Base-by-base conservation (phyloP, 2,888 invertebrate species). In the Limnephilus lunatus region DNA sequence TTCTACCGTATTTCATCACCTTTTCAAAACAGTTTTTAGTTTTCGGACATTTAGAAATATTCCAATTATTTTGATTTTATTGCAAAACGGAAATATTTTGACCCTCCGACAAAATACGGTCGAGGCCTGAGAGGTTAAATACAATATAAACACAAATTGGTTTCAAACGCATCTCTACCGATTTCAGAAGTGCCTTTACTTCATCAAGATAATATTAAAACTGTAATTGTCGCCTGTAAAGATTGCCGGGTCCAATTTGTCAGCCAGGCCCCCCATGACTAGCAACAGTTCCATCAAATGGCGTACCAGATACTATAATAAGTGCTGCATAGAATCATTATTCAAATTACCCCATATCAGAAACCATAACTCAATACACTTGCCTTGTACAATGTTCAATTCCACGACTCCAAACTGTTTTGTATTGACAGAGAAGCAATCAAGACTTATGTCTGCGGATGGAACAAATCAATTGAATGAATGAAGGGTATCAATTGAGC, bases 391-490 rank as follows among this genome's bases (percentile, higher is more conserved):
- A 25, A 25, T 68, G 9, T 68, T 25, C 68, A 68, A 68, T 68
- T 68, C 68, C 68, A 68, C 25, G 25, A n/a, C 25, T 68, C 68
- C 25, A 25, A 68, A 68, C 25, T 68, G 25, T 68, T 68, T n/a
- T 68, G 68, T 25, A 68, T 68, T 7, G 68, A 68, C 68, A 68
- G 9, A 30, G 32, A 82, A 82, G 82, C 82, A 32, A 30, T 82
- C 82, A 82, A 30, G 30, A 44, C 44, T 86, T 86, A 44, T 86
- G 86, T 86, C 82, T 82, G 68, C 68, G 68, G n/a, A n/a, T 68
- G 68, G 68, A 68, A n/a, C 89, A 80, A 91, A 89, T 89, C 88
- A 91, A 91, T 91, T 91, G 91, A 89, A 82, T 53, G 82, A 82
- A 48, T 48, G 88, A 89, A 68, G 32, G 31, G 53, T n/a, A 32